Evolutionary conservation across 2,888 invertebrate species (phyloP), one percentile per base, ranked within the genome.

Genomic region (Drosophila sordidula): DNA sequence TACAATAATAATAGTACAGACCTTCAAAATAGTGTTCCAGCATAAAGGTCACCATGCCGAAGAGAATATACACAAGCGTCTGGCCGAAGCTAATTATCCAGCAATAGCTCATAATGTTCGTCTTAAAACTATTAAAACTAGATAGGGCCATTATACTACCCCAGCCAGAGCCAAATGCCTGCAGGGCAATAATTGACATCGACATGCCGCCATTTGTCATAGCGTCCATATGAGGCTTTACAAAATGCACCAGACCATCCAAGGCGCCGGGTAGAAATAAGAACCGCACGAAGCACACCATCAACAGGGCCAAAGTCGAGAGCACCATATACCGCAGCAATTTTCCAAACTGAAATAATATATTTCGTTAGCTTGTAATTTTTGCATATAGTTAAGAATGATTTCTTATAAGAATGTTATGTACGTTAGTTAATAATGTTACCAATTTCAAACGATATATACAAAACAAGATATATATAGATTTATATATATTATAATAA

Each of bases 91-190:
- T 80, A 57, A 89, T 80, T 0, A 90, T 44, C 90, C 90, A 91
- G 51, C 91, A 90, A 18, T 85, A 86, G 9, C 54, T 72, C 91
- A 94, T 93, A 77, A 95, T 95, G 75, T 95, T 95, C 73, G 96
- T 95, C 80, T 94, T 93, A 87, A 96, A 96, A 69, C 94, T 93
- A 90, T 97, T 97, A 90, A 95, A 97, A 90, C 97, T 97, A 32
- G 97, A 95, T 94, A 96, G 95, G 78, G 96, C 95, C 61, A 97
- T 93, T 41, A 97, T 94, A 4, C 96, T 95, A 32, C 97, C 97
- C 95, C 96, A 96, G 0, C 97, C 96, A 0, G 96, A 95, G 0
- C 98, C 98, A 26, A 98, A 95, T 0, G 97, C 97, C 89, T 95
- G 97, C 91, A 97, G 52, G 0, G 84, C 79, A 52, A 83, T 57